A percentile compares a stretch with the other conserved stretches of the same genome.
Evolutionary conservation across 1,140 invertebrate species (phyloP).

Genomic region (Scaptomyza graminum): DNA sequence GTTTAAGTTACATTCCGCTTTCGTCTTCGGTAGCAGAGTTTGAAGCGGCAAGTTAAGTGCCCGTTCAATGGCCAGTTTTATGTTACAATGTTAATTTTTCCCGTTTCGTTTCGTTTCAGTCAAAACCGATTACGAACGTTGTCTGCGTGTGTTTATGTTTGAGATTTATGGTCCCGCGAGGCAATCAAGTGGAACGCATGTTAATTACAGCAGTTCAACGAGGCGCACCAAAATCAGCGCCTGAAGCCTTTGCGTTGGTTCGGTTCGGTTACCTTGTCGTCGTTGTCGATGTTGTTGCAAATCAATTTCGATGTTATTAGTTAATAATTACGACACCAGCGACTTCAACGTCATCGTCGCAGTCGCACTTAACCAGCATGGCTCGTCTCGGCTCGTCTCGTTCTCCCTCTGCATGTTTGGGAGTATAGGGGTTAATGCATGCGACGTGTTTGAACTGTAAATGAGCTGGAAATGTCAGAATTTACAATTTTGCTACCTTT

Average conservation of each 20-base stretch:
- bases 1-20: conserved; percentile 24
- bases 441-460: conserved; percentile 81
- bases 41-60: conserved; percentile 72
- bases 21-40: conserved; percentile 45
- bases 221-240: conserved; percentile 38
- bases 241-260: neutral
- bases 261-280: too few species aligned
- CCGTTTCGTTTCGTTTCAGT: conserved; percentile 56
- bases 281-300: conserved; percentile 68
- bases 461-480: conserved; percentile 76
- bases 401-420: neutral
- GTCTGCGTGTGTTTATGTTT: conserved; percentile 7
- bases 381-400: neutral
- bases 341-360: conserved; percentile 29
- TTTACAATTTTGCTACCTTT: conserved; percentile 6
- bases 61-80: conserved; percentile 79
- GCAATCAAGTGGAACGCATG: conserved; percentile 81
- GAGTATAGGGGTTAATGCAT: conserved; percentile 75
- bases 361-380: conserved; percentile 68
- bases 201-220: conserved; percentile 69
- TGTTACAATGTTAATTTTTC: conserved; percentile 81
- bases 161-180: conserved; percentile 70
- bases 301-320: conserved; percentile 82
- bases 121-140: conserved; percentile 63
- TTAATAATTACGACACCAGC: conserved; percentile 73